Evolutionary conservation across 2,113 vertebrate genomes (phyloP), one percentile per base, ranked within the genome.

Genomic region (Onychostruthus taczanowskii): DNA sequence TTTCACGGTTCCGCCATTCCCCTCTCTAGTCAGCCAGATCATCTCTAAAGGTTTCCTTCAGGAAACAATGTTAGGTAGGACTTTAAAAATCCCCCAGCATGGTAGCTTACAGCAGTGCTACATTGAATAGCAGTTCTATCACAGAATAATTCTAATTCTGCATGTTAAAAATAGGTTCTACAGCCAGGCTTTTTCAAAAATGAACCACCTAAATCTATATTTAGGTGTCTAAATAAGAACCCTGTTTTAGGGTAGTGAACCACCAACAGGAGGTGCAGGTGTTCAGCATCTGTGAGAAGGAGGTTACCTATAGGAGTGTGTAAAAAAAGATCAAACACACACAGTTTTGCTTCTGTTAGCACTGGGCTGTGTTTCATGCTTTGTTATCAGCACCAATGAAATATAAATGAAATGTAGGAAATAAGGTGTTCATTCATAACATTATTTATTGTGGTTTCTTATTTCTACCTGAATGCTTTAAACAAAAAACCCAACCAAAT

Each of bases 1-100:
- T 84, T 89, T 95, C 44, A 61, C 15, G 3, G 80, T 68, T 96
- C 49, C 56, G 33, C 44, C 49, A 35, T 84, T 95, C 50, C 73
- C 84, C 62, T 91, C 80, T 84, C 62, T 78, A 91, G 80, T 93
- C 86, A 96, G 91, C 66, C 79, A 46, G 92, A 95, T 89, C 49
- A 88, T 88, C 92, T 95, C 66, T 49, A 39, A 96, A 93, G 69
- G 44, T 87, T 96, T 84, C 18, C 56, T 74, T 75, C 82, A 58
- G 80, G 91, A 93, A 86, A 56, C 61, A 56, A 18, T 66, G 58
- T 72, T 93, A 69, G 43, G 21, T 56, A 84, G 41, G 69, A 73
- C 53, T 93, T 90, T 89, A 56, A 30, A 91, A 94, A 68, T 64
- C 63, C 41, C 56, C 15, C 69, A 44, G 70, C 64, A 26, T 46